Evolutionary conservation across 2,113 vertebrate species (phyloP).

Genomic region (Ornithorhynchus anatinus): DNA sequence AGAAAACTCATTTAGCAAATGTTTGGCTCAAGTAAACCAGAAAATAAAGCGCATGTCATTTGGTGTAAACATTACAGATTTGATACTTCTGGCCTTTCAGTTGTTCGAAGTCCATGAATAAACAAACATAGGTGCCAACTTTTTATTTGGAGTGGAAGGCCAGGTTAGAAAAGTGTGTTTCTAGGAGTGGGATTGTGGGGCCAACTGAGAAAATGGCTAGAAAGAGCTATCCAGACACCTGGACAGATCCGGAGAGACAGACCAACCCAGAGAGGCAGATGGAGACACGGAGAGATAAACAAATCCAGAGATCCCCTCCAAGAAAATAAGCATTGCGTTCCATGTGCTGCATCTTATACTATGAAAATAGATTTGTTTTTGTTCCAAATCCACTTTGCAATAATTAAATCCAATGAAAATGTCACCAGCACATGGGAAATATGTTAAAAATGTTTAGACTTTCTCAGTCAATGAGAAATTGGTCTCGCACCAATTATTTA

Average conservation of each 20-base stretch:
- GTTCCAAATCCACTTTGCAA: neutral
- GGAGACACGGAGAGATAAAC: too few species aligned
- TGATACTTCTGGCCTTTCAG: neutral
- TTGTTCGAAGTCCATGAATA: neutral
- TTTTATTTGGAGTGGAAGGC: neutral
- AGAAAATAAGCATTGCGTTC: neutral
- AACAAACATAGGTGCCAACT: neutral
- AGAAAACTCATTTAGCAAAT: neutral
- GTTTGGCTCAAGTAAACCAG: neutral
- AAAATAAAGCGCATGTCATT: neutral
- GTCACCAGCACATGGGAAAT: neutral
- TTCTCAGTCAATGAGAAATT: conserved; percentile 21
- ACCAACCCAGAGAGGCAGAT: too few species aligned
- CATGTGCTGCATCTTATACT: neutral
- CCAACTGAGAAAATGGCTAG: too few species aligned
- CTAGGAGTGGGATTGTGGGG: too few species aligned
- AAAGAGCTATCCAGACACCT: too few species aligned
- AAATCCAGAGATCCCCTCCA: neutral
- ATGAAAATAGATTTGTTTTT: neutral
- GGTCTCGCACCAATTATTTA: neutral
- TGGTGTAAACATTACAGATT: conserved; percentile 16
- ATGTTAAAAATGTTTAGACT: neutral
- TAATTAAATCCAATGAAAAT: conserved; percentile 32
- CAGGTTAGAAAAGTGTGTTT: neutral
- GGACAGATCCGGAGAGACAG: too few species aligned